A percentile compares a stretch with the other conserved stretches of the same genome.
Evolutionary conservation across 2,888 invertebrate species (phyloP).

Genomic region (Heterodera filipjevi): DNA sequence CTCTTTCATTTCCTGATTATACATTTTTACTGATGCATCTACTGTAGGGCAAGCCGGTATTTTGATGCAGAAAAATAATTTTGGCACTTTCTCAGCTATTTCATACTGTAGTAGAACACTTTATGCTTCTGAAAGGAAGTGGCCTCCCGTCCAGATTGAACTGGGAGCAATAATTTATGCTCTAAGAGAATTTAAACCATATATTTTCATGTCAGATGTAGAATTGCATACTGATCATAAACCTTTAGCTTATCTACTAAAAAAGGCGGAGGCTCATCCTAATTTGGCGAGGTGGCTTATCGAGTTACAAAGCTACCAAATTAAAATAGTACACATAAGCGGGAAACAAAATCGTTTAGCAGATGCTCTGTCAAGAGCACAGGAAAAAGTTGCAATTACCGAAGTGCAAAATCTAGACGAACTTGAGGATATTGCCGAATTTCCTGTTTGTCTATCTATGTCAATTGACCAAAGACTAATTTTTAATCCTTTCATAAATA

Average conservation of each 20-base stretch:
- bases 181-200: background rate
- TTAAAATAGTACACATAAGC: slow-evolving; percentile 8
- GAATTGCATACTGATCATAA: slow-evolving; percentile 15
- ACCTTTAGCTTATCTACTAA: slow-evolving; percentile 12
- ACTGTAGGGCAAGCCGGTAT: slow-evolving; percentile 21
- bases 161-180: slow-evolving; percentile 21
- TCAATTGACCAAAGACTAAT: background rate
- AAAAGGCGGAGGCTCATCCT: slow-evolving; percentile 21
- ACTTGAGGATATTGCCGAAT: slow-evolving; percentile 24
- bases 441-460: background rate
- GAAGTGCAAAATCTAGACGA: slow-evolving; percentile 7
- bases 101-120: slow-evolving; percentile 29
- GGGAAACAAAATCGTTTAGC: background rate
- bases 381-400: background rate
- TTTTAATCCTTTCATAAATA: background rate
- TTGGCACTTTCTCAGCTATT: background rate
- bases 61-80: slow-evolving; percentile 21
- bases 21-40: slow-evolving; percentile 31
- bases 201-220: slow-evolving; percentile 5
- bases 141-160: slow-evolving; percentile 17
- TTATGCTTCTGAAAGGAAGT: slow-evolving; percentile 11
- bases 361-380: background rate
- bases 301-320: slow-evolving; percentile 29
- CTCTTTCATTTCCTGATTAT: slow-evolving; percentile 29
- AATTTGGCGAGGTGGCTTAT: slow-evolving; percentile 13